These are phyloP conservation scores for Chironex yamaguchii DNA, from an alignment of 30 jellyfish, hydroid and myxozoan genomes.

Conservation along the genomic window DNA sequence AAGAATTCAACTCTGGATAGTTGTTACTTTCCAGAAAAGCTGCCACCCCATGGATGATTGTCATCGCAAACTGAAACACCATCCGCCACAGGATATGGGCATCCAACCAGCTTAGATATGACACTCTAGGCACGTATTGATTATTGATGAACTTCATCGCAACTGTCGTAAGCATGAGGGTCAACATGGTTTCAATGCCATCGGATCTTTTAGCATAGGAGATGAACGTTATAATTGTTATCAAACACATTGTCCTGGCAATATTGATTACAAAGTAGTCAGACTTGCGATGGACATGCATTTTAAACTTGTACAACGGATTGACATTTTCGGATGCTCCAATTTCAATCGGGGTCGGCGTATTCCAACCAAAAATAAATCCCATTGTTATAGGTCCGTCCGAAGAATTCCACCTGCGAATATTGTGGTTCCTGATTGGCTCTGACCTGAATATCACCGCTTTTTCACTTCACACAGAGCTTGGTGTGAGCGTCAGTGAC, in stretches of 20 bases:
- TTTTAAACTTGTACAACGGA: constrained; percentile 53
- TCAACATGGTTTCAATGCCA: constrained; percentile 54
- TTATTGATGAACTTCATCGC: constrained; percentile 65
- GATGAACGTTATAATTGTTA: constrained; percentile 58
- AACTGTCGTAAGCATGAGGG: constrained; percentile 62
- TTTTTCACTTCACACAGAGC: constrained; percentile 48
- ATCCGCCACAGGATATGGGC: constrained; percentile 44
- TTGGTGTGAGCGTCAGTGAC: constrained; percentile 55
- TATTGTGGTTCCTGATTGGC: constrained; percentile 57
- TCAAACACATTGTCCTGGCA: constrained; percentile 64
- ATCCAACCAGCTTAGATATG: constrained; percentile 62
- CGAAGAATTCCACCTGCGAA: constrained; percentile 72
- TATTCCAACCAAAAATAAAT: constrained; percentile 49
- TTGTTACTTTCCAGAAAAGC: too few relatives aligned
- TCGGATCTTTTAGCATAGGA: constrained; percentile 65
- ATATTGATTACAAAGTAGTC: constrained; percentile 51
- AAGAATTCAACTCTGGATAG: too few relatives aligned
- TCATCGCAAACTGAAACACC: constrained; percentile 65
- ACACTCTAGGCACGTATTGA: constrained; percentile 75
- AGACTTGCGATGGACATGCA: constrained; percentile 66
- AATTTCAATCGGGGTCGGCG: constrained; percentile 47
- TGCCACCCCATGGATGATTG: constrained; percentile 60
- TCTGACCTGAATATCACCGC: constrained; percentile 23
- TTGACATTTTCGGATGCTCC: constrained; percentile 48
- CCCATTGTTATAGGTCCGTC: constrained; percentile 64